Percentiles rank a stretch among this genome's conserved stretches.
Evolutionary conservation across 2,113 vertebrate genomes (phyloP).

Genomic region (Prunella fulvescens): DNA sequence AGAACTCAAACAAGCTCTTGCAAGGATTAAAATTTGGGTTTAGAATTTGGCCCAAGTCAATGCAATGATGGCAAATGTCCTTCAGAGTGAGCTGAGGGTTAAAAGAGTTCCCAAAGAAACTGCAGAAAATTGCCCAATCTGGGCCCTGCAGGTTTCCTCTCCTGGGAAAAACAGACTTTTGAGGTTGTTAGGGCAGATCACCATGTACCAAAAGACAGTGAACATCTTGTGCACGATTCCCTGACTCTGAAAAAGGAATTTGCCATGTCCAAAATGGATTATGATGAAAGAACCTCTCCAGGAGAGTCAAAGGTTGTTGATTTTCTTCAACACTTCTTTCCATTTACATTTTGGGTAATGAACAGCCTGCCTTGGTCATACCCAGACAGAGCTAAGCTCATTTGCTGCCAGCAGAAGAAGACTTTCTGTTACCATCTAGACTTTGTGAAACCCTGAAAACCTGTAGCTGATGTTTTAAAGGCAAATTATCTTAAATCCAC

Average conservation of each 20-base stretch:
- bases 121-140: background rate
- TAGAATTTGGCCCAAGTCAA: background rate
- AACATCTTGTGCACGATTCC: background rate
- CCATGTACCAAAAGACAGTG: background rate
- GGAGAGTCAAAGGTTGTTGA: background rate
- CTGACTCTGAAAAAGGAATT: background rate
- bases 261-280: background rate
- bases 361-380: background rate
- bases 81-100: background rate
- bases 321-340: background rate
- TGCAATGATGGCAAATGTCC: background rate
- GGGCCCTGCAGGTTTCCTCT: background rate
- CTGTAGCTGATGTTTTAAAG: background rate
- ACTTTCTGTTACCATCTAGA: background rate
- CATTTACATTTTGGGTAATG: background rate
- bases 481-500: background rate
- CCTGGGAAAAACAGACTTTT: background rate
- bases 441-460: background rate
- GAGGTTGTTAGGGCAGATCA: background rate
- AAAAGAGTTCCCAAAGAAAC: background rate
- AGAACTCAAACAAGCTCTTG: background rate
- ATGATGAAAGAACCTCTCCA: background rate
- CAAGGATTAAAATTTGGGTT: background rate
- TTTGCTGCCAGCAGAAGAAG: background rate
- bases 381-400: background rate